phyloP scores from a whole-genome alignment of 2,888 invertebrate genomes.

The Phengaris alcon region DNA sequence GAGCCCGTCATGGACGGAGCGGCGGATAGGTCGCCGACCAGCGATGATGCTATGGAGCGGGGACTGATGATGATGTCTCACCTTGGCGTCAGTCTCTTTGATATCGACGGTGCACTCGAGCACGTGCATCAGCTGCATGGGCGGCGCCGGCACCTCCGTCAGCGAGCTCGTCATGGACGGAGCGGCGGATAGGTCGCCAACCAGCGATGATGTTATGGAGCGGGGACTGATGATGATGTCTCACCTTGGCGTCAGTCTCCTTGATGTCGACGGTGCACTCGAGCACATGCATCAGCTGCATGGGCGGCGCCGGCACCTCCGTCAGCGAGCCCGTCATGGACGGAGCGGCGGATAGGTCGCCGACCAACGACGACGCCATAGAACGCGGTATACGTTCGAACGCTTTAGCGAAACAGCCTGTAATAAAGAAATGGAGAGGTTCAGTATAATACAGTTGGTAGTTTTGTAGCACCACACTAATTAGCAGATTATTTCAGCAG shows the following conservation, averaged over 20 bases:
- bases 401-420: conserved; percentile 95
- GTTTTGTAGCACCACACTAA: too few relatives aligned
- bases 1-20: conserved; percentile 82
- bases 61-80: conserved; percentile 60
- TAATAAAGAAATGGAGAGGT: conserved; percentile 32
- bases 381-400: conserved; percentile 93
- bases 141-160: conserved; percentile 77
- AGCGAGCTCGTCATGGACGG: conserved; percentile 82
- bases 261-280: conserved; percentile 96
- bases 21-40: conserved; percentile 83
- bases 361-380: conserved; percentile 87
- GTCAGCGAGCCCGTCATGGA: conserved; percentile 82
- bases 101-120: conserved; percentile 96
- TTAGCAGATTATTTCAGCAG: too few relatives aligned
- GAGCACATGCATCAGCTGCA: conserved; percentile 87
- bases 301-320: conserved; percentile 78
- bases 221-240: conserved; percentile 67
- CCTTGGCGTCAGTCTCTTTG: conserved; percentile 93
- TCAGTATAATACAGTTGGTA: too few relatives aligned
- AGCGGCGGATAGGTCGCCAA: conserved; percentile 83
- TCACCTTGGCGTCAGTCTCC: conserved; percentile 91
- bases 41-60: conserved; percentile 88
- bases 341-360: conserved; percentile 82
- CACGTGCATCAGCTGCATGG: conserved; percentile 85
- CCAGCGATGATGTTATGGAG: conserved; percentile 88